These are phyloP conservation scores for Barnardius zonarius DNA, from an alignment of 2,113 vertebrate species.

Conservation along the genomic window DNA sequence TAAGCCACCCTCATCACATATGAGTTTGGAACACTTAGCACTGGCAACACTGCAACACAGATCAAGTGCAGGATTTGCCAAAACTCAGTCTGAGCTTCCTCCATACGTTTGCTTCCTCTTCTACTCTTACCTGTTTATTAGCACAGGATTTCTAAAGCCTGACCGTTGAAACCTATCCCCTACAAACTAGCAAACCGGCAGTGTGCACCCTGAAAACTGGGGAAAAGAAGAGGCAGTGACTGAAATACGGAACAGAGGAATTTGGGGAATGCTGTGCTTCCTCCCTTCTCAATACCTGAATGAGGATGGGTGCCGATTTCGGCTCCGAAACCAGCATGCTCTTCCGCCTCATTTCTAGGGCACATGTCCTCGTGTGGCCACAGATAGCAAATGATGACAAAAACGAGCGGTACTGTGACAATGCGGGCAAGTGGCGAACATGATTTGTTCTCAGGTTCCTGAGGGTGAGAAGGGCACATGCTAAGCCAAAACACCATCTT, in stretches of 20 bases:
- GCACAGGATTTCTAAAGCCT: background rate
- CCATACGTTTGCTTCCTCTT: background rate
- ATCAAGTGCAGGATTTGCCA: background rate
- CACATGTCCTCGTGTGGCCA: background rate
- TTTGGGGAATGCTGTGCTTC: background rate
- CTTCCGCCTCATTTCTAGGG: background rate
- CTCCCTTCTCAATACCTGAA: background rate
- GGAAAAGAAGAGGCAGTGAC: background rate
- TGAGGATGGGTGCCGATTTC: background rate
- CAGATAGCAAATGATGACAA: background rate
- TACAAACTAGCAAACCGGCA: background rate
- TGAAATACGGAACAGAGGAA: background rate
- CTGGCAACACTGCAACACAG: background rate
- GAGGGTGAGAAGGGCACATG: background rate
- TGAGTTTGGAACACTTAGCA: slow-evolving; percentile 3
- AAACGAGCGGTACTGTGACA: background rate
- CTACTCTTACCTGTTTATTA: background rate
- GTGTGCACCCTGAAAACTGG: background rate
- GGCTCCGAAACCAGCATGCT: background rate
- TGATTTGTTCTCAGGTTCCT: background rate
- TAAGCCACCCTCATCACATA: slow-evolving; percentile 28
- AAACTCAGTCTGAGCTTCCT: background rate
- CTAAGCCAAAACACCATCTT: background rate
- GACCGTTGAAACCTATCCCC: background rate
- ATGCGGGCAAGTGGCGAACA: background rate